A percentile compares a stretch with the other conserved stretches of the same genome.
These are phyloP conservation scores for Procambarus virginalis DNA, from an alignment of 1,140 invertebrate species.

Conservation along the genomic window DNA sequence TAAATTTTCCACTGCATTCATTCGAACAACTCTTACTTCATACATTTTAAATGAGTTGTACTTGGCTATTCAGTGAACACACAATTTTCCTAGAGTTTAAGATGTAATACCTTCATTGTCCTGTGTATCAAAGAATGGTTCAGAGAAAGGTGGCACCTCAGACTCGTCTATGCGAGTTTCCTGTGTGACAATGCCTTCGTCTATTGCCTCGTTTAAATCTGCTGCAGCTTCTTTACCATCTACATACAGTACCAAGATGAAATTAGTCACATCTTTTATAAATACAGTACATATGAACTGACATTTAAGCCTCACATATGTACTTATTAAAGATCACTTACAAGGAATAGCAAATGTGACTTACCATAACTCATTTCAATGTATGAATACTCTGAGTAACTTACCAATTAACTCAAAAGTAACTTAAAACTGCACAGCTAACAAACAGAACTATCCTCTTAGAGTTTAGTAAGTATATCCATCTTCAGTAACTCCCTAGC, in stretches of 20 bases:
- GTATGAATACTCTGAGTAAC: too few relatives aligned
- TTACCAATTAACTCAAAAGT: too few relatives aligned
- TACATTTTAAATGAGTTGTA: neutral
- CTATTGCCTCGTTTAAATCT: neutral
- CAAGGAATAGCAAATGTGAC: too few relatives aligned
- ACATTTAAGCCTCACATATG: too few relatives aligned
- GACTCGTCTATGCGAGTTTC: neutral
- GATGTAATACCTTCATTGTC: neutral
- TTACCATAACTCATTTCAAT: too few relatives aligned
- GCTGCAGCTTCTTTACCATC: conserved; percentile 1
- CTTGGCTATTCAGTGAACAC: neutral
- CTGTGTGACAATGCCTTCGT: conserved; percentile 18
- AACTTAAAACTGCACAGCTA: too few relatives aligned
- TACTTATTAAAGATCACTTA: too few relatives aligned
- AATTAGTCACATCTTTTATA: neutral
- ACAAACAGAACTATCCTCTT: too few relatives aligned
- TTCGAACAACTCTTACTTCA: neutral
- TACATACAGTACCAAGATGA: neutral
- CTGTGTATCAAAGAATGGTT: neutral
- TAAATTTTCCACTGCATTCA: neutral
- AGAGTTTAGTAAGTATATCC: too few relatives aligned
- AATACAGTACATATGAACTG: too few relatives aligned
- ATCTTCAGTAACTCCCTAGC: too few relatives aligned
- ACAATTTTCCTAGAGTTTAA: neutral
- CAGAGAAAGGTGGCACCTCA: neutral